Evolutionary conservation across 2,888 invertebrate genomes (phyloP), one percentile per base, ranked within the genome.

Genomic region (Nebria salina): DNA sequence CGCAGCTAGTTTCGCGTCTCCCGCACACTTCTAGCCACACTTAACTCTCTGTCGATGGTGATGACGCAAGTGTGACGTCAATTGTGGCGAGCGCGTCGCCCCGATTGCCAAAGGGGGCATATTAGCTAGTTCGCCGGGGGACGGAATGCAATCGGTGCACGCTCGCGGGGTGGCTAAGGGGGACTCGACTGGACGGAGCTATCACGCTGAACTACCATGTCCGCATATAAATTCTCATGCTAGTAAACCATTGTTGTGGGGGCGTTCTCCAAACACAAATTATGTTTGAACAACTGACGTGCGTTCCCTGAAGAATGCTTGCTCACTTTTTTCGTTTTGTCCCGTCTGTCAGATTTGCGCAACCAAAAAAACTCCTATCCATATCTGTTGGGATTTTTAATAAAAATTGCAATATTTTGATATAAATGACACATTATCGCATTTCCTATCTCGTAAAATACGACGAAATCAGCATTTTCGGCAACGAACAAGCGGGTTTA

Each of bases 11-110:
- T 70, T 1, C 54, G 13, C 13, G 54, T 54, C 54, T 54, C 54
- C 54, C 54, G 54, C 54, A 54, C 54, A 13, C 54, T 54, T 13
- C 13, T 54, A 43, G 9, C 43, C 43, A 8, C 43, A 6, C 43
- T 43, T 8, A 6, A 54, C 54, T 54, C 54, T 6, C 54, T 54
- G 54, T 54, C 54, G 54, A 54, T 54, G 54, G 54, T 54, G 54
- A 54, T 54, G 54, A 54, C 54, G 54, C 54, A 54, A 54, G 54
- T 54, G 54, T 54, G 54, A 54, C 54, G 54, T 54, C 54, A 54
- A 54, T 54, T 54, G 54, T 54, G 54, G 54, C 54, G 54, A 54
- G 13, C 54, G 54, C 54, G 54, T 13, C 54, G 54, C 13, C 54
- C 54, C 54, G 54, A 54, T 54, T 54, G 54, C 54, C 54, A 54